Base-by-base conservation (phyloP, 1,140 invertebrate species). In the Drosophila hydei region DNA sequence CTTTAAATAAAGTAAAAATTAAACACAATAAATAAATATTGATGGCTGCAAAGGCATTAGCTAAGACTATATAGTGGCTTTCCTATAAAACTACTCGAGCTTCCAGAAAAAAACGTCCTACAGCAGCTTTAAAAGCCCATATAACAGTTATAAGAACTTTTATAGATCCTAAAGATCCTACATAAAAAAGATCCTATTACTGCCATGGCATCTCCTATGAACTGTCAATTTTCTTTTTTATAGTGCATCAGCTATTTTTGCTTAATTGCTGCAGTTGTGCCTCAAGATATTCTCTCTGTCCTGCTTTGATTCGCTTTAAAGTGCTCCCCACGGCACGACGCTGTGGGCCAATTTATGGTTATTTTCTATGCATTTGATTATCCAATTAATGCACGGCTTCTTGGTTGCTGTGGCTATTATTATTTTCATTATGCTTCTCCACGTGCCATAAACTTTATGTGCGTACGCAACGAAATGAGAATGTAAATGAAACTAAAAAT, bases 361-460 rank as follows among this genome's bases (percentile, higher is more conserved):
- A 56, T 48, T 48, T 74, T 33, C 54, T 48, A 19, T 47, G 48
- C 69, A 59, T 72, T 85, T 85, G 63, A 87, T 85, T 85, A 75
- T 50, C 80, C 81, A 80, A 85, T 85, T 85, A 87, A 77, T 76
- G 64, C 63, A 7, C 19, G 50, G 48, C 61, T 47, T 60, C 55
- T 72, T 50, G 65, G 9, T 40, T 27, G 40, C 42, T 9, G 25
- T 14, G 55, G 62, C 43, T 58, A 12, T 38, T 52, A 23, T 63
- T 62, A 55, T 36, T 36, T 84, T 83, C 65, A 56, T 62, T 69
- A 76, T 64, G 63, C 54, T 62, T 69, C 62, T 63, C 50, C 45
- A 47, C 63, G 74, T 77, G 73, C 56, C 80, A 80, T 80, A 70
- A 85, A 85, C 58, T 79, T 47, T 27, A 42, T 30, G 19, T 42